Percentiles rank a stretch among this genome's conserved stretches.
phyloP scores from a whole-genome alignment of 2,113 vertebrate species.

The Protobothrops flavoviridis region DNA sequence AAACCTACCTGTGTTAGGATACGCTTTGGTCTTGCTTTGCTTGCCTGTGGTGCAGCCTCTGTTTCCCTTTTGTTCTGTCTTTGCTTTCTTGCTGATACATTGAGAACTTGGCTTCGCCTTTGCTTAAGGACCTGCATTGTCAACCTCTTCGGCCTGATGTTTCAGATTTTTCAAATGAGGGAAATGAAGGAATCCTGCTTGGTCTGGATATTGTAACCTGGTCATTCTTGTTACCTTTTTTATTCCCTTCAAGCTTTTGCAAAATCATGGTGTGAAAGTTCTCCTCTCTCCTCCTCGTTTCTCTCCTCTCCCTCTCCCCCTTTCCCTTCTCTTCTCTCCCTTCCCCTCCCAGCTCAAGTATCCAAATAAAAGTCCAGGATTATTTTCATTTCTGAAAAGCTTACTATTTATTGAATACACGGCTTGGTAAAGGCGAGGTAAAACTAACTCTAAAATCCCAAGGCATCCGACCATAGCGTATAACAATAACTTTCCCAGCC shows the following conservation, averaged over 20 bases:
- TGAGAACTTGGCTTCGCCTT: constrained; percentile 44
- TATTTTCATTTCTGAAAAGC: no score
- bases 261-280: not conserved
- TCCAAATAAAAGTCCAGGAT: no score
- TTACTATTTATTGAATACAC: no score
- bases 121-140: not conserved
- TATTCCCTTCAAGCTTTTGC: not conserved
- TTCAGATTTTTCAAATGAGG: constrained; percentile 14
- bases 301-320: constrained; percentile 15
- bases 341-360: constrained; percentile 18
- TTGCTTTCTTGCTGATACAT: constrained; percentile 27
- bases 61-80: constrained; percentile 27
- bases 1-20: not conserved
- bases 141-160: not conserved
- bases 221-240: not conserved
- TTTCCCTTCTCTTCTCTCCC: constrained; percentile 7
- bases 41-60: not conserved
- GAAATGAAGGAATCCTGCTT: not conserved
- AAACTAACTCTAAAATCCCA: no score
- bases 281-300: not conserved
- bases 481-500: no score
- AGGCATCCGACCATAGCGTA: no score
- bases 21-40: not conserved
- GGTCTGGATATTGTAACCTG: not conserved
- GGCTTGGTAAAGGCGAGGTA: no score